Conservation (phyloP, 2,113 vertebrate species). For the Corythornis cristatus region DNA sequence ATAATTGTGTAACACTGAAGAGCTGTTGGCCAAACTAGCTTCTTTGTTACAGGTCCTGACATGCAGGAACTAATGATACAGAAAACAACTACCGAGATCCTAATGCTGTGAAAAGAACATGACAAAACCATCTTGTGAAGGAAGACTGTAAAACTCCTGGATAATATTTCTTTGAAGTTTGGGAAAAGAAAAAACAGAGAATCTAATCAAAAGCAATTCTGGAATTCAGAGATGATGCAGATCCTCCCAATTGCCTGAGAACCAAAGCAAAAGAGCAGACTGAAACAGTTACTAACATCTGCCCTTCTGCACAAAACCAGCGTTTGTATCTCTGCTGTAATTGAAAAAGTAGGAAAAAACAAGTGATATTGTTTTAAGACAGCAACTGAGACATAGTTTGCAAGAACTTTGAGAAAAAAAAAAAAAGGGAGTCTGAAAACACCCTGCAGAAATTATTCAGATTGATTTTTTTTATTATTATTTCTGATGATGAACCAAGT, state of each 20-base stretch:
- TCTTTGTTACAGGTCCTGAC: not conserved
- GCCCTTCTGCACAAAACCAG: not conserved
- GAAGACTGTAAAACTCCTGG: not conserved
- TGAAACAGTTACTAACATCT: not conserved
- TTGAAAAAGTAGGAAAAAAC: not conserved
- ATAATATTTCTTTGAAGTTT: not conserved
- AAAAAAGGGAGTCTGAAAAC: not conserved
- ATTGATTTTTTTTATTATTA: not conserved
- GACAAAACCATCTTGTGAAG: not conserved
- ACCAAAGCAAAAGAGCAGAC: not conserved
- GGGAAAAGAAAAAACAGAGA: not conserved
- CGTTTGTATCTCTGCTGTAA: fast-evolving
- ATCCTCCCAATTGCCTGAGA: not conserved
- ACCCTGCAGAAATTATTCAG: not conserved
- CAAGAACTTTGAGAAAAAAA: not conserved
- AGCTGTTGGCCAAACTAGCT: not conserved
- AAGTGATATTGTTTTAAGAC: not conserved
- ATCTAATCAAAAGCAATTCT: not conserved
- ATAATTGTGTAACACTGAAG: not conserved
- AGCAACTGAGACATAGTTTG: not conserved
- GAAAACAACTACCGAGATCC: not conserved
- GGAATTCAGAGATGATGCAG: not conserved
- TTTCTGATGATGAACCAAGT: not conserved
- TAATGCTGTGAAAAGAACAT: not conserved
- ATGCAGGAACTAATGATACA: fast-evolving